These are phyloP conservation scores for Equus quagga DNA, from an alignment of 2,113 vertebrate genomes.

Conservation along the genomic window DNA sequence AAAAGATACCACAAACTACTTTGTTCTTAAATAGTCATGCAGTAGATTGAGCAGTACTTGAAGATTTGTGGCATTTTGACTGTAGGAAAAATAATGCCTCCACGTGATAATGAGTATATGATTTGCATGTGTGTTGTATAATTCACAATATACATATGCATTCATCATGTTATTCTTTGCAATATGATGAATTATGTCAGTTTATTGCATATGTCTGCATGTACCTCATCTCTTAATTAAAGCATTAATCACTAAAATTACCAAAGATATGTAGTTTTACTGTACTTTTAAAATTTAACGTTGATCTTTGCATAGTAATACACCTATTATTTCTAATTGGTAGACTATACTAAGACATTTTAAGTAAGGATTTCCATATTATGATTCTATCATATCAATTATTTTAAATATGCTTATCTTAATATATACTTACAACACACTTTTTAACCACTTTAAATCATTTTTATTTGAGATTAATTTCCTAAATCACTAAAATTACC, in stretches of 20 bases:
- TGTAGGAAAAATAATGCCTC: slow-evolving; percentile 68
- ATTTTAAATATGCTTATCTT: slow-evolving; percentile 76
- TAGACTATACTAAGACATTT: slow-evolving; percentile 69
- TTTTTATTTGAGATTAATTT: slow-evolving; percentile 79
- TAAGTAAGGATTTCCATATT: slow-evolving; percentile 77
- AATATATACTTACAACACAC: slow-evolving; percentile 65
- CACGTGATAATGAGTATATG: slow-evolving; percentile 75
- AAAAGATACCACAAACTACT: slow-evolving; percentile 44
- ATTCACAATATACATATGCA: slow-evolving; percentile 74
- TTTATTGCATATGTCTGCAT: slow-evolving; percentile 79
- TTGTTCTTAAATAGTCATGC: slow-evolving; percentile 67
- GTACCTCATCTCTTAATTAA: slow-evolving; percentile 83
- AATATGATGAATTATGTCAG: slow-evolving; percentile 81
- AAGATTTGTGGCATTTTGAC: slow-evolving; percentile 69
- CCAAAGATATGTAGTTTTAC: slow-evolving; percentile 73
- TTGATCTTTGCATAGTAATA: slow-evolving; percentile 80
- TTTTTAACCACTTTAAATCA: slow-evolving; percentile 77
- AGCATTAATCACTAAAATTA: slow-evolving; percentile 83
- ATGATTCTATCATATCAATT: slow-evolving; percentile 72
- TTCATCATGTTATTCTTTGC: slow-evolving; percentile 77
- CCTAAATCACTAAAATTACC: slow-evolving; percentile 74
- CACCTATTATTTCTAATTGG: slow-evolving; percentile 81
- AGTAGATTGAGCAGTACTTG: slow-evolving; percentile 47
- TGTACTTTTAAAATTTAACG: slow-evolving; percentile 80
- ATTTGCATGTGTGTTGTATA: slow-evolving; percentile 78